These are phyloP conservation scores for Ptychoptera albimana DNA, from an alignment of 2,888 invertebrate species.

Conservation along the genomic window DNA sequence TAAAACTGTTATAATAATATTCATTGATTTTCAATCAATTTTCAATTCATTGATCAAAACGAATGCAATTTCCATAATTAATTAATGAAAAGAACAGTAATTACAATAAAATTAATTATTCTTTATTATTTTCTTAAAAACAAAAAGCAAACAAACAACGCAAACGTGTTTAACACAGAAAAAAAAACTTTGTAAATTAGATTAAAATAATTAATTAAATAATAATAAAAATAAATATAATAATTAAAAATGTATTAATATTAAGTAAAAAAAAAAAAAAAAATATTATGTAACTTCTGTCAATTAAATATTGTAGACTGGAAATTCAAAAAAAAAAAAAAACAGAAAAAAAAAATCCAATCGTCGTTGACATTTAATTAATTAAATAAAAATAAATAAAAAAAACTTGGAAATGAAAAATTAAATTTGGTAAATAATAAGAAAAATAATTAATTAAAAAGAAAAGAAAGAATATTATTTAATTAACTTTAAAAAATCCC, in stretches of 20 bases:
- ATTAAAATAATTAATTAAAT: conserved; percentile 4
- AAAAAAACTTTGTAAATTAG: conserved; percentile 5
- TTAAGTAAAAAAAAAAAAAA: conserved; percentile 3
- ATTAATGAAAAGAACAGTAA: too few relatives aligned
- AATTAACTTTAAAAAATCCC: conserved; percentile 9
- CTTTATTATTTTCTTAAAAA: too few relatives aligned
- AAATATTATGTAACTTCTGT: conserved; percentile 28
- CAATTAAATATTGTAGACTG: conserved; percentile 32
- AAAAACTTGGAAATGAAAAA: conserved; percentile 9
- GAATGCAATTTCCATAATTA: too few relatives aligned
- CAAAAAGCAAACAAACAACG: too few relatives aligned
- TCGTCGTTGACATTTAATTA: background rate
- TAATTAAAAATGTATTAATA: background rate
- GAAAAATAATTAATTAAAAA: conserved; percentile 14
- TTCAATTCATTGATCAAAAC: too few relatives aligned
- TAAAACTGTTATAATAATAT: too few relatives aligned
- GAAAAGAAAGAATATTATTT: too few relatives aligned
- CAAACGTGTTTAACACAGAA: background rate
- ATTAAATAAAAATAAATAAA: conserved; percentile 7
- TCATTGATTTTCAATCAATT: too few relatives aligned
- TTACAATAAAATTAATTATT: too few relatives aligned
- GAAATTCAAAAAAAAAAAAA: conserved; percentile 24
- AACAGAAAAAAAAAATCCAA: too few relatives aligned
- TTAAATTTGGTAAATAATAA: conserved; percentile 12
- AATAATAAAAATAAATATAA: background rate